Base-by-base conservation (phyloP, 2,797 vertebrate species). In the Eospalax fontanierii region DNA sequence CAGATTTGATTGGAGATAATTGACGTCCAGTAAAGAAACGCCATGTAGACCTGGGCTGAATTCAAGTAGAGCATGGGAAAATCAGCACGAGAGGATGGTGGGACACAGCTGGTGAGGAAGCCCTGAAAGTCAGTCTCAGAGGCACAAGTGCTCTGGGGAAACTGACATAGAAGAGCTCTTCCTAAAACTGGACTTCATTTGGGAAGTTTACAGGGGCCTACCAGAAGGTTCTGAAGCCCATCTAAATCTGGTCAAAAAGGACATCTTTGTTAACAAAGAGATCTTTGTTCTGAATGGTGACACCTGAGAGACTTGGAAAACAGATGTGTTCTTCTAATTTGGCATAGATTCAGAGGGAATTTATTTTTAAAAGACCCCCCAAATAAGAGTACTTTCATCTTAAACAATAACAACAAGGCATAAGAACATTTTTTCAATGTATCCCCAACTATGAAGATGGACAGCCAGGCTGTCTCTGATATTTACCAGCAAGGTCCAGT, bases 341-440 rank as follows among this genome's bases (percentile, higher is more conserved):
- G 18, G 54, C 9, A 4, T 38, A 28, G 2, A 21, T 30, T 66
- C 57, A 33, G 24, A 57, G 19, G 38, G 35, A 92, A 91, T 4
- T 79, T 4, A 92, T 11, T 88, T 93, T 74, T 73, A 73, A 95
- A 61, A 83, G 18, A n/a, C 28, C 81, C 68, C 83, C 78, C 84
- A 85, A 63, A 90, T 88, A 93, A 75, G 50, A 93, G 28, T 18
- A 94, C 28, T 88, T 87, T 71, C 73, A 79, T 84, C 85, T 59
- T 90, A 61, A 0, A 14, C 1, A 30, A 14, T 38, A 4, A 14
- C 4, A 35, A 10, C 5, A 68, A 85, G 65, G 2, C 19, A 73
- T 57, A 26, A 84, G 74, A 94, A 59, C 2, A 50, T 15, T 73
- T 95, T 94, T 9, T 28, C 87, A 83, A 4, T 57, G 24, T 6